Conservation (phyloP, 1,140 invertebrate species). For the Saccostrea glomerata region DNA sequence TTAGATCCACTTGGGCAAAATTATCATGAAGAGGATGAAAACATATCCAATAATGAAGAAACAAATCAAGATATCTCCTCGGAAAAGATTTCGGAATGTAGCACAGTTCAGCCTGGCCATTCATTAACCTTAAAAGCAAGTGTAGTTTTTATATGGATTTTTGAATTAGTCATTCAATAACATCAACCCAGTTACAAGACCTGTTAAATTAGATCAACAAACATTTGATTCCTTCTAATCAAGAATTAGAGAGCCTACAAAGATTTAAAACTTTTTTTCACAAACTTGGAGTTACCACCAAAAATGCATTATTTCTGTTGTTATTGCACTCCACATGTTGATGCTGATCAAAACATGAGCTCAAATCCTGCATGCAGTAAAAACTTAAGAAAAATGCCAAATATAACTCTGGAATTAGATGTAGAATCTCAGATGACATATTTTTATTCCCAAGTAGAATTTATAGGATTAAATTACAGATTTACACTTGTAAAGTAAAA, state of each 20-base stretch:
- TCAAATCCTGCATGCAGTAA: neutral
- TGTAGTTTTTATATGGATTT: neutral
- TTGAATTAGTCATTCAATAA: constrained; percentile 1
- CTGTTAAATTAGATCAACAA: neutral
- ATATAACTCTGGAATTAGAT: neutral
- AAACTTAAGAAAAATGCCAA: neutral
- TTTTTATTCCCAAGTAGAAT: neutral
- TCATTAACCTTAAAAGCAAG: neutral
- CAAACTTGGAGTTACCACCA: neutral
- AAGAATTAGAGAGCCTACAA: neutral
- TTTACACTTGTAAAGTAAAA: neutral
- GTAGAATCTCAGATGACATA: neutral
- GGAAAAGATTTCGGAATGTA: neutral
- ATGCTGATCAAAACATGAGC: neutral
- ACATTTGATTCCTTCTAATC: neutral
- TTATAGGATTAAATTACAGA: neutral
- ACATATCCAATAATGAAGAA: neutral
- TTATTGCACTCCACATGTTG: neutral
- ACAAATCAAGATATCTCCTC: no score
- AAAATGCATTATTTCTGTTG: neutral
- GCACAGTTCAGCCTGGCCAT: neutral
- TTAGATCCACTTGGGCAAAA: no score
- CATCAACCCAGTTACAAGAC: neutral
- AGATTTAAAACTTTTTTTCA: neutral
- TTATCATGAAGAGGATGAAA: no score